Conservation (phyloP, 30 jellyfish, hydroid and myxozoan species). For the Nemopilema nomurai region DNA sequence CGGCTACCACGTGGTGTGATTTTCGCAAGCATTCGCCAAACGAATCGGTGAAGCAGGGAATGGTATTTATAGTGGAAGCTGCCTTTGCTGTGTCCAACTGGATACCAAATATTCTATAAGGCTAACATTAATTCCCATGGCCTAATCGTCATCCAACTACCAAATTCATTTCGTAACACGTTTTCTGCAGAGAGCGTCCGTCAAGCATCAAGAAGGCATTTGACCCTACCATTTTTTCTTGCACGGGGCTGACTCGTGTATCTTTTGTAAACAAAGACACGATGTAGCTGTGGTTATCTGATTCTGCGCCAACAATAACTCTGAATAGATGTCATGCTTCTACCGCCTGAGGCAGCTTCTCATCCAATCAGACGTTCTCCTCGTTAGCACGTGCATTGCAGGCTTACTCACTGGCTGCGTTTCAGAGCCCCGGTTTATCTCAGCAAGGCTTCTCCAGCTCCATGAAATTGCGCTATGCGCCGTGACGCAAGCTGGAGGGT, state of each 20-base stretch:
- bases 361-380: neutral
- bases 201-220: neutral
- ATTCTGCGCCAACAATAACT: neutral
- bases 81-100: no score
- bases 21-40: no score
- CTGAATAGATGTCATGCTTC: neutral
- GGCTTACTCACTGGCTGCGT: constrained; percentile 22
- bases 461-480: neutral
- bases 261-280: neutral
- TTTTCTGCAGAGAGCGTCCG: neutral
- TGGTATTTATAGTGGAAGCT: no score
- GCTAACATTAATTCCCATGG: no score
- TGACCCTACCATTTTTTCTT: neutral
- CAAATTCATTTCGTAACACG: no score
- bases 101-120: no score
- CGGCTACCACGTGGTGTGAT: no score
- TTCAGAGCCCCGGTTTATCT: constrained; percentile 16
- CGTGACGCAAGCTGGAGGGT: neutral
- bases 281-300: neutral
- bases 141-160: no score
- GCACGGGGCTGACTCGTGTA: neutral
- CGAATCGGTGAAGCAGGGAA: no score
- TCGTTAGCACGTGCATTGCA: constrained; percentile 27
- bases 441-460: constrained; percentile 11
- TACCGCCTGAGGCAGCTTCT: constrained; percentile 10